Percentiles rank a stretch among this genome's conserved stretches.
These are phyloP conservation scores for Aquatica leii DNA, from an alignment of 2,888 invertebrate species.

Conservation along the genomic window DNA sequence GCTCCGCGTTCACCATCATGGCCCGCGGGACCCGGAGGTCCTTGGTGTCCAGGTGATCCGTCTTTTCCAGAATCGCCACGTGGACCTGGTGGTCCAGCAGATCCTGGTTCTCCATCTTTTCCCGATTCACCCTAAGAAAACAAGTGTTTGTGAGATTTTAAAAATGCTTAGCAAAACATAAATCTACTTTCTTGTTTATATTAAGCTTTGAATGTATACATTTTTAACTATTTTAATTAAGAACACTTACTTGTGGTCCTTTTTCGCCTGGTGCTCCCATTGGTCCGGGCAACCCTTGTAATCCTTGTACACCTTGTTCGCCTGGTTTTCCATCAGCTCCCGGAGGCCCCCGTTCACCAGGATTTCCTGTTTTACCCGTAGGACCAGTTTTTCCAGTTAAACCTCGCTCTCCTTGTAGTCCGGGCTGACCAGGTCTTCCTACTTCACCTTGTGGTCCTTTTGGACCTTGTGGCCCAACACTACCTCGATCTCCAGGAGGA, in stretches of 20 bases:
- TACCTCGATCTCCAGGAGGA: conserved; percentile 75
- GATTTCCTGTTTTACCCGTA: conserved; percentile 73
- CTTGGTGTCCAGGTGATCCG: conserved; percentile 78
- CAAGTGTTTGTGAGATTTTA: not conserved
- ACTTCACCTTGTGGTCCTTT: conserved; percentile 70
- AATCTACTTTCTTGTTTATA: not conserved
- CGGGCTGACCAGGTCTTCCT: conserved; percentile 68
- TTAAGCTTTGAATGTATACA: no score
- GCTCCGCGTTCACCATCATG: conserved; percentile 78
- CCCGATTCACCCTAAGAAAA: conserved; percentile 76
- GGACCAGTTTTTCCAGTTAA: conserved; percentile 74
- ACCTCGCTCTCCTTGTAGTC: conserved; percentile 69
- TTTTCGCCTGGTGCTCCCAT: conserved; percentile 81
- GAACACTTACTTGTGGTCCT: conserved; percentile 69
- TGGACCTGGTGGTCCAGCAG: conserved; percentile 77
- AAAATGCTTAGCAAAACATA: not conserved
- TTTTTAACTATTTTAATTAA: not conserved
- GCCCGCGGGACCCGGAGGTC: conserved; percentile 77
- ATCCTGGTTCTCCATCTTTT: conserved; percentile 81
- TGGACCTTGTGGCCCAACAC: conserved; percentile 69
- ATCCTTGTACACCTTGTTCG: conserved; percentile 80
- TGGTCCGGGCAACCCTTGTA: conserved; percentile 81
- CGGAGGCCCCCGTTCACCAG: conserved; percentile 77
- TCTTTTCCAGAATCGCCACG: conserved; percentile 82
- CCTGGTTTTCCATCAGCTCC: conserved; percentile 89